A percentile compares a stretch with the other conserved stretches of the same genome.
phyloP scores from a whole-genome alignment of 2,113 vertebrate species.

The Odocoileus virginianus region DNA sequence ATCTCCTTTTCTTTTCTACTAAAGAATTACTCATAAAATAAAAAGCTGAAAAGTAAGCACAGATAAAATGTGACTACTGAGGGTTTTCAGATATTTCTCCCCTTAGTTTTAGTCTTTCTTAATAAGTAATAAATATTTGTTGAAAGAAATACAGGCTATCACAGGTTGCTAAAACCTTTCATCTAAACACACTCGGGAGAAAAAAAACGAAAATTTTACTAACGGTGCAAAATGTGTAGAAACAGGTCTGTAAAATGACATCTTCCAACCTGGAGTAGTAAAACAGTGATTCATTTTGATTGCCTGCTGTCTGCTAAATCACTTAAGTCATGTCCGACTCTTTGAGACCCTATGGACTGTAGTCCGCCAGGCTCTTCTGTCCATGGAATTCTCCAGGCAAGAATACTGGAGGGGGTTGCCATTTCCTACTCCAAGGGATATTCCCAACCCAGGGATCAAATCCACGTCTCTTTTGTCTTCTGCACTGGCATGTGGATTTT shows the following conservation, averaged over 20 bases:
- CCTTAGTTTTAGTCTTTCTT: neutral
- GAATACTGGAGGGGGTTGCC: neutral
- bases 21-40: conserved; percentile 20
- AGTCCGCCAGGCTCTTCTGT: neutral
- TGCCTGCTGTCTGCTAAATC: neutral
- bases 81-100: neutral
- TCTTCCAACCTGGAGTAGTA: neutral
- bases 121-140: neutral
- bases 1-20: conserved; percentile 1
- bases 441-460: neutral
- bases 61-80: neutral
- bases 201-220: neutral
- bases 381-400: neutral
- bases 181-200: neutral
- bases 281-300: neutral
- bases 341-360: neutral
- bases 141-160: neutral
- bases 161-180: neutral
- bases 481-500: neutral
- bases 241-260: neutral
- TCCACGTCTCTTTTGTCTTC: neutral
- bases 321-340: neutral
- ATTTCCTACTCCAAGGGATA: neutral
- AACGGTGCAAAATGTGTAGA: neutral
- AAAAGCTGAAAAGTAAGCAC: neutral